A percentile compares a stretch with the other conserved stretches of the same genome.
These are phyloP conservation scores for Lasioglossum pauxillum DNA, from an alignment of 2,888 invertebrate genomes.

Conservation along the genomic window DNA sequence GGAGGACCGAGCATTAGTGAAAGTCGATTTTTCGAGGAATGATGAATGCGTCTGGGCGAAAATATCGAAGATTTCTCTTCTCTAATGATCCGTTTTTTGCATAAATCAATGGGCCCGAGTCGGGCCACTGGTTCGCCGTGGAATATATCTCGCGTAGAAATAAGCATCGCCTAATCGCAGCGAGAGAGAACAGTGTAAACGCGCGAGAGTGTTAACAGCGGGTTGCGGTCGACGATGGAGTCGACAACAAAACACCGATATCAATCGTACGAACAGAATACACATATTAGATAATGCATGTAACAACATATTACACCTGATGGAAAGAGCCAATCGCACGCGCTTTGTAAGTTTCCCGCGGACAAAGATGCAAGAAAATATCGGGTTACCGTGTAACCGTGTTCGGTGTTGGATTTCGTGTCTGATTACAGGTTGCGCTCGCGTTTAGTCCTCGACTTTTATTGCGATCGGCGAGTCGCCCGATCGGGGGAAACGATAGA, in stretches of 20 bases:
- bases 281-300: slow-evolving; percentile 11
- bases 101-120: not conserved
- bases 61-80: slow-evolving; percentile 7
- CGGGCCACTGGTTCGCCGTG: not conserved
- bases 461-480: not conserved
- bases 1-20: not conserved
- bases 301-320: not conserved
- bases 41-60: not conserved
- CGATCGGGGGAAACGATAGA: not conserved
- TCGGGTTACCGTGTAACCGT: slow-evolving; percentile 32
- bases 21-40: slow-evolving; percentile 3
- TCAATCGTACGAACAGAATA: not conserved
- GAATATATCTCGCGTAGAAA: not conserved
- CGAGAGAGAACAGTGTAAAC: no score
- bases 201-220: not conserved
- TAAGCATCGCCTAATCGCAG: not conserved
- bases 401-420: slow-evolving; percentile 45
- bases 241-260: not conserved
- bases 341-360: slow-evolving; percentile 12
- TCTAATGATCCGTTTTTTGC: not conserved
- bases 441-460: slow-evolving; percentile 32
- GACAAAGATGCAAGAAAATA: slow-evolving; percentile 43
- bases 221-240: not conserved
- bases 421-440: slow-evolving; percentile 46
- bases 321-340: slow-evolving; percentile 22